A percentile compares a stretch with the other conserved stretches of the same genome.
Conservation (phyloP, 2,797 vertebrate genomes). For the Chrysocyon brachyurus region DNA sequence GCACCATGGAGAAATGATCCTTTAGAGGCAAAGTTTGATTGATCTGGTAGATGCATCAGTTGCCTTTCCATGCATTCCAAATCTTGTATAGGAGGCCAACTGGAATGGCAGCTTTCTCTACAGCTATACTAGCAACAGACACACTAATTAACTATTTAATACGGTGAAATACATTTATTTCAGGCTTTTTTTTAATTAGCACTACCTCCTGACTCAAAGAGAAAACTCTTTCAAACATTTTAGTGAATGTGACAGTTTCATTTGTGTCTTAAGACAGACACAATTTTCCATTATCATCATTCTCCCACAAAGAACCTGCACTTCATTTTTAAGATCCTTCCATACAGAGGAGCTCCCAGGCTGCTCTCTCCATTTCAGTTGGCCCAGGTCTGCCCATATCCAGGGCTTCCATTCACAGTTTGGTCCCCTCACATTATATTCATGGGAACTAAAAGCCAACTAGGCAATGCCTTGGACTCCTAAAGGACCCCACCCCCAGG, state of each 20-base stretch:
- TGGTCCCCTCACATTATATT: background rate
- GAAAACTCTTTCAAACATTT: slow-evolving; percentile 17
- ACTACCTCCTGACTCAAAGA: background rate
- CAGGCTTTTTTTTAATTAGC: slow-evolving; percentile 23
- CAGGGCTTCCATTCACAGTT: background rate
- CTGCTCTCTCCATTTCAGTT: background rate
- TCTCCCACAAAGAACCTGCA: background rate
- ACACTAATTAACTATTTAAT: background rate
- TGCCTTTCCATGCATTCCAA: background rate
- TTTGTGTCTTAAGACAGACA: background rate
- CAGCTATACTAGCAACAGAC: background rate
- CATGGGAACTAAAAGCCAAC: background rate
- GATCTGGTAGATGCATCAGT: background rate
- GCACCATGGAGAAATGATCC: background rate
- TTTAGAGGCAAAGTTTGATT: background rate
- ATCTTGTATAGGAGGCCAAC: background rate
- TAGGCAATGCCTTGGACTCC: background rate
- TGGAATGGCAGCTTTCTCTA: background rate
- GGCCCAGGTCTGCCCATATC: background rate
- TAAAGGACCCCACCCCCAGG: background rate
- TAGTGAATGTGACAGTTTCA: background rate
- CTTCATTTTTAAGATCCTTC: background rate
- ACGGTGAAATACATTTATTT: background rate
- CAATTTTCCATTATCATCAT: background rate
- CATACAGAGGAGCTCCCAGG: background rate